These are phyloP conservation scores for roundworm (Caenorhabditis elegans) DNA, from an alignment of 1,140 invertebrate genomes.

Conservation along the genomic window WBcel235 BX284604.4:15289001-15289500, in stretches of 20 bases:
- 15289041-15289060: neutral
- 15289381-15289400: neutral
- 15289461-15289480: no score
- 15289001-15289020: neutral
- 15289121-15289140: neutral
- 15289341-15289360: no score
- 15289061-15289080: neutral
- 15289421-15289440: neutral
- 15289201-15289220: neutral
- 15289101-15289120: neutral
- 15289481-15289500: no score
- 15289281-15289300: no score
- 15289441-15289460: no score
- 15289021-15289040: neutral
- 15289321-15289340: no score
- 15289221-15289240: neutral
- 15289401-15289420: neutral
- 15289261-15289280: no score
- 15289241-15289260: neutral
- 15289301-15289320: no score
- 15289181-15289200: constrained; percentile 1
- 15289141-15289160: neutral
- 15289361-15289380: no score
- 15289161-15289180: neutral
- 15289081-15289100: neutral